phyloP scores from a whole-genome alignment of 2,888 invertebrate genomes.

The Troides aeacus region DNA sequence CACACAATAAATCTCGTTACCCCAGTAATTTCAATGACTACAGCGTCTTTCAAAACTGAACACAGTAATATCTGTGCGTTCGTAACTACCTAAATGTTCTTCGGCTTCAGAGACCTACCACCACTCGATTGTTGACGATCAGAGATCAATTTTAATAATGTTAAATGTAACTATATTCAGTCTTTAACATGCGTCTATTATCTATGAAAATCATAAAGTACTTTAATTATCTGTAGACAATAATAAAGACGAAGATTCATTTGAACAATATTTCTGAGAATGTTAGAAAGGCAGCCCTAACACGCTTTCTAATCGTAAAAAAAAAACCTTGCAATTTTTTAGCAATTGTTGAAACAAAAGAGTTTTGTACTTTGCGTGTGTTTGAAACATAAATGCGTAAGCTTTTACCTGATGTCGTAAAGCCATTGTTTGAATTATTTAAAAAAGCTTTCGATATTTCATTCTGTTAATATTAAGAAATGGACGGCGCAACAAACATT shows the following conservation, averaged over 20 bases:
- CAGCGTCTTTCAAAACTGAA: too few relatives aligned
- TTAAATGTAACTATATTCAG: neutral
- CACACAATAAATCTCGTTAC: too few relatives aligned
- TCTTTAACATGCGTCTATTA: neutral
- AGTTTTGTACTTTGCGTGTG: constrained; percentile 32
- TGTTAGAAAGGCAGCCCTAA: constrained; percentile 39
- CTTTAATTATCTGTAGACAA: neutral
- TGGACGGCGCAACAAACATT: too few relatives aligned
- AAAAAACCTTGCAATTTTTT: constrained; percentile 50
- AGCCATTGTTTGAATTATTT: too few relatives aligned
- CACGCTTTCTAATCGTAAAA: constrained; percentile 59
- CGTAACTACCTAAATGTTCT: too few relatives aligned
- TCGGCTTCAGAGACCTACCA: too few relatives aligned
- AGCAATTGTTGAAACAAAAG: constrained; percentile 42
- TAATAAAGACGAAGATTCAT: neutral
- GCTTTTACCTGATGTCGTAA: constrained; percentile 30
- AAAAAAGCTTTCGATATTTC: too few relatives aligned
- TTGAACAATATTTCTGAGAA: constrained; percentile 31
- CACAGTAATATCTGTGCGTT: too few relatives aligned
- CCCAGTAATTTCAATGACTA: too few relatives aligned
- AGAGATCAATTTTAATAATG: neutral
- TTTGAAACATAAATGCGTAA: constrained; percentile 34
- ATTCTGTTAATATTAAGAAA: too few relatives aligned
- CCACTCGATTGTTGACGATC: too few relatives aligned
- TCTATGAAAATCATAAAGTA: neutral